These are phyloP conservation scores for Tiaroga cobitis DNA, from an alignment of 2,797 vertebrate genomes.

Conservation along the genomic window DNA sequence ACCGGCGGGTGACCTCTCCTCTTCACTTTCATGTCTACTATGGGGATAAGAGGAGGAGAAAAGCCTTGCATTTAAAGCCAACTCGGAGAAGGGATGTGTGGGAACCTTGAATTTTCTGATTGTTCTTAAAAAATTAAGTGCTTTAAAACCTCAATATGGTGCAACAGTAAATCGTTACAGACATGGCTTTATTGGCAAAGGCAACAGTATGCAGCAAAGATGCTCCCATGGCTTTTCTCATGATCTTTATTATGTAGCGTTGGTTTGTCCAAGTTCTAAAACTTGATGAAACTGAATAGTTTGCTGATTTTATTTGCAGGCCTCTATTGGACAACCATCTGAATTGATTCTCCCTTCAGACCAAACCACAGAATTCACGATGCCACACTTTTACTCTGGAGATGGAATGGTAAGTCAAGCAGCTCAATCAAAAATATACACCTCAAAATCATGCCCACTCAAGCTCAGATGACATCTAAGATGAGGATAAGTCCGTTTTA, in stretches of 20 bases:
- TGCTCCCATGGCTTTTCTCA: neutral
- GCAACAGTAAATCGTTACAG: constrained; percentile 13
- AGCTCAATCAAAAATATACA: neutral
- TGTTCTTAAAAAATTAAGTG: neutral
- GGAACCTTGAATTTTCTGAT: constrained; percentile 21
- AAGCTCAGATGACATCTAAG: neutral
- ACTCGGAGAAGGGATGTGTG: constrained; percentile 40
- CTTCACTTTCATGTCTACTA: constrained; percentile 42
- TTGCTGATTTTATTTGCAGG: constrained; percentile 35
- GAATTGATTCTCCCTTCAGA: constrained; percentile 21
- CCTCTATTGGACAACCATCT: constrained; percentile 40
- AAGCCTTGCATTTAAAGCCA: neutral
- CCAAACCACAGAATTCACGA: constrained; percentile 14
- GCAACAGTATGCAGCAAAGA: neutral
- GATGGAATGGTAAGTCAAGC: constrained; percentile 51
- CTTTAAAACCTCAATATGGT: neutral
- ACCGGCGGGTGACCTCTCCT: constrained; percentile 1
- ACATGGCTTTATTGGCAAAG: constrained; percentile 15
- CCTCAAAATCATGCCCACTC: neutral
- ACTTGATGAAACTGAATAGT: neutral
- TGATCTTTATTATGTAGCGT: neutral
- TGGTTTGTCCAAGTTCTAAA: neutral
- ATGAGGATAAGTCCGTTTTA: neutral
- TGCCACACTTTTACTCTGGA: neutral
- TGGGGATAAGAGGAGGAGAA: constrained; percentile 31